Percentiles rank a stretch among this genome's conserved stretches.
These are phyloP conservation scores for Pristiophorus japonicus DNA, from an alignment of 2,113 vertebrate genomes.

Conservation along the genomic window DNA sequence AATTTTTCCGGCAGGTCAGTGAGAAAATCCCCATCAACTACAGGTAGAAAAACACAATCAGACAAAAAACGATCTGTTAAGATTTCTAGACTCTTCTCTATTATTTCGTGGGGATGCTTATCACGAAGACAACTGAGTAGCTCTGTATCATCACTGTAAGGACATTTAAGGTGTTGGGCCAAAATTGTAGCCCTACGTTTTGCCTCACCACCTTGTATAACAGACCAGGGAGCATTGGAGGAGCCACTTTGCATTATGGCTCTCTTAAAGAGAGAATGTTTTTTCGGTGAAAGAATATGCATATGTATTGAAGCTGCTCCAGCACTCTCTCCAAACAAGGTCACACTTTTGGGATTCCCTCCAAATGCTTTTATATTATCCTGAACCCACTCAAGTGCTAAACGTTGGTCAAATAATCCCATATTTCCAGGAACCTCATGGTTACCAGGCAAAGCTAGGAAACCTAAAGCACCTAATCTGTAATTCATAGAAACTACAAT, in stretches of 20 bases:
- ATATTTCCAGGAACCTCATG: constrained; percentile 65
- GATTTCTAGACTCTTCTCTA: constrained; percentile 53
- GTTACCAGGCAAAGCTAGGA: constrained; percentile 75
- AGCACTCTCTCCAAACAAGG: constrained; percentile 86
- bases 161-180: constrained; percentile 62
- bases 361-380: constrained; percentile 80
- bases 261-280: constrained; percentile 68
- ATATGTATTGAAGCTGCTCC: constrained; percentile 70
- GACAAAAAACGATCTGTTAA: constrained; percentile 38
- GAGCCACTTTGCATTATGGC: constrained; percentile 80
- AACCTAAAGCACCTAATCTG: constrained; percentile 69
- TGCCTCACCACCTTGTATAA: constrained; percentile 51
- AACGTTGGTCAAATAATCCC: constrained; percentile 79
- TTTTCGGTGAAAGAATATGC: constrained; percentile 74
- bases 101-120: constrained; percentile 57
- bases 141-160: constrained; percentile 50
- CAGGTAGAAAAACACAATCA: constrained; percentile 56
- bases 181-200: constrained; percentile 58
- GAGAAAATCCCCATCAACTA: constrained; percentile 73
- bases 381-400: constrained; percentile 77
- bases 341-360: constrained; percentile 75
- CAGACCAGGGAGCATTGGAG: constrained; percentile 70
- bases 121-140: constrained; percentile 66
- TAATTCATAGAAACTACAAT: constrained; percentile 89
- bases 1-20: constrained; percentile 57